phyloP scores from a whole-genome alignment of 2,113 vertebrate genomes.

The Rattus norvegicus region GRCr8 NC_086030.1:5218501-5219000 shows the following conservation, averaged over 20 bases:
- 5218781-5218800: not conserved
- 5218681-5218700: too few relatives aligned
- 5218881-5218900: constrained; percentile 25
- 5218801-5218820: not conserved
- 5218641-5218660: too few relatives aligned
- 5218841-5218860: not conserved
- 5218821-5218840: not conserved
- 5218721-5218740: not conserved
- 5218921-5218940: not conserved
- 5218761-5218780: not conserved
- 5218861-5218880: not conserved
- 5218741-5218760: not conserved
- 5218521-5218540: too few relatives aligned
- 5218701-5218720: not conserved
- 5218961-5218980: not conserved
- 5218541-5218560: too few relatives aligned
- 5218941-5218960: not conserved
- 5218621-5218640: too few relatives aligned
- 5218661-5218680: too few relatives aligned
- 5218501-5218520: too few relatives aligned
- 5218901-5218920: rapidly evolving
- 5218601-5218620: too few relatives aligned
- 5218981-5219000: not conserved
- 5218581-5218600: too few relatives aligned
- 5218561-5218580: too few relatives aligned